phyloP scores from a whole-genome alignment of 2,888 invertebrate genomes.

The Noctua comes region DNA sequence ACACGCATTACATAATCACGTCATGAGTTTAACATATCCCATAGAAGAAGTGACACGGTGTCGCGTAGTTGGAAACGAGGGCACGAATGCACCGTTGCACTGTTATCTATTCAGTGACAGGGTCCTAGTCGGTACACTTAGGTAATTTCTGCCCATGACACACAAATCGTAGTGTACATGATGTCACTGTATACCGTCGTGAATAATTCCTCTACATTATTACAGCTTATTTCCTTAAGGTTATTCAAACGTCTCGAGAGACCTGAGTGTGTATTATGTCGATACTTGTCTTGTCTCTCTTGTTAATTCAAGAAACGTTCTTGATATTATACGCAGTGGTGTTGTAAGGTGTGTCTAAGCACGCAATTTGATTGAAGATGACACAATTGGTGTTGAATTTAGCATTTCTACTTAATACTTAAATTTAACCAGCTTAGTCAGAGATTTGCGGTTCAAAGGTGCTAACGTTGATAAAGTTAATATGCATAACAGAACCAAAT shows the following conservation, averaged over 20 bases:
- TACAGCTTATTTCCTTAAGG: constrained; percentile 63
- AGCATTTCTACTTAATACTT: not conserved
- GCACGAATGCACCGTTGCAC: constrained; percentile 60
- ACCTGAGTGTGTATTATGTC: constrained; percentile 29
- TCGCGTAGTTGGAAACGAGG: constrained; percentile 49
- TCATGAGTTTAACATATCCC: constrained; percentile 42
- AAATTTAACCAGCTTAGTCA: not conserved
- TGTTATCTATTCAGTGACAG: constrained; percentile 52
- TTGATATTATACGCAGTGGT: constrained; percentile 37
- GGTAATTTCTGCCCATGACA: constrained; percentile 72
- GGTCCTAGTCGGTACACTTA: constrained; percentile 48
- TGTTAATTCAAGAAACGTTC: constrained; percentile 52
- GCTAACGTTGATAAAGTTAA: not conserved
- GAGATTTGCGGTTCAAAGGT: not conserved
- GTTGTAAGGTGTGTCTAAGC: constrained; percentile 20
- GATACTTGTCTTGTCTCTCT: constrained; percentile 39
- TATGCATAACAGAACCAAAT: not conserved
- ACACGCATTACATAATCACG: constrained; percentile 63
- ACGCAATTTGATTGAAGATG: constrained; percentile 17
- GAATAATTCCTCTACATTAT: constrained; percentile 63
- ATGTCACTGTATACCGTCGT: constrained; percentile 67
- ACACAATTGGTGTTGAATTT: not conserved
- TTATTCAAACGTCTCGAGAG: constrained; percentile 59
- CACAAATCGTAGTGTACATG: constrained; percentile 67
- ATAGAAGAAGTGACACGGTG: constrained; percentile 36